Percentiles rank a stretch among this genome's conserved stretches.
Conservation (phyloP, 2,113 vertebrate genomes). For the Mola mola region DNA sequence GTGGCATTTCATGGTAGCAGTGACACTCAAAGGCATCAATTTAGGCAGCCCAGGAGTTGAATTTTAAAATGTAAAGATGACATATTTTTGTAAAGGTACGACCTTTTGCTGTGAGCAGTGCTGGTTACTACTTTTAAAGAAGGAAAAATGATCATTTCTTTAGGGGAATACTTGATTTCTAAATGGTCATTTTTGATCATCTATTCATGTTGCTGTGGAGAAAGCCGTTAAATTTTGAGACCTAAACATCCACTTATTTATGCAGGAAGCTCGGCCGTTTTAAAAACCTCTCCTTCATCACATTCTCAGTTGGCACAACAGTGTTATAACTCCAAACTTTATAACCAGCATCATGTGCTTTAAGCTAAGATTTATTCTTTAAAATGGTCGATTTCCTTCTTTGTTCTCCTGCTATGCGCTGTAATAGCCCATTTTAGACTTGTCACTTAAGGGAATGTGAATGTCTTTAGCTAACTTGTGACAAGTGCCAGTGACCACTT, state of each 20-base stretch:
- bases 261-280: constrained; percentile 20
- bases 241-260: constrained; percentile 20
- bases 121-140: constrained; percentile 51
- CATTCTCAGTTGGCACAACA: constrained; percentile 10
- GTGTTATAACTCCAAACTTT: constrained; percentile 31
- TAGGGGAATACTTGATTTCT: constrained; percentile 52
- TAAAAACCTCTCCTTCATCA: constrained; percentile 10
- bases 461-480: constrained; percentile 48
- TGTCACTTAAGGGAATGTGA: constrained; percentile 61
- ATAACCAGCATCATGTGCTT: constrained; percentile 24
- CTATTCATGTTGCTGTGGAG: constrained; percentile 40
- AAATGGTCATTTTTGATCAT: constrained; percentile 43
- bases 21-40: constrained; percentile 8
- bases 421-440: constrained; percentile 27
- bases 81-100: constrained; percentile 29
- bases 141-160: constrained; percentile 27
- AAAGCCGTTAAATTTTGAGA: constrained; percentile 22
- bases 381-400: constrained; percentile 16
- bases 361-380: constrained; percentile 2
- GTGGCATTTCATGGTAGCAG: constrained; percentile 3
- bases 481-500: constrained; percentile 68
- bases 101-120: constrained; percentile 50
- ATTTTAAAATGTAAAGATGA: constrained; percentile 7
- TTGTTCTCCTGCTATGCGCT: constrained; percentile 28
- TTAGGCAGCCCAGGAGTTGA: constrained; percentile 2